Evolutionary conservation across 2,888 invertebrate species (phyloP), one percentile per base, ranked within the genome.

Genomic region (Rotaria macrura): DNA sequence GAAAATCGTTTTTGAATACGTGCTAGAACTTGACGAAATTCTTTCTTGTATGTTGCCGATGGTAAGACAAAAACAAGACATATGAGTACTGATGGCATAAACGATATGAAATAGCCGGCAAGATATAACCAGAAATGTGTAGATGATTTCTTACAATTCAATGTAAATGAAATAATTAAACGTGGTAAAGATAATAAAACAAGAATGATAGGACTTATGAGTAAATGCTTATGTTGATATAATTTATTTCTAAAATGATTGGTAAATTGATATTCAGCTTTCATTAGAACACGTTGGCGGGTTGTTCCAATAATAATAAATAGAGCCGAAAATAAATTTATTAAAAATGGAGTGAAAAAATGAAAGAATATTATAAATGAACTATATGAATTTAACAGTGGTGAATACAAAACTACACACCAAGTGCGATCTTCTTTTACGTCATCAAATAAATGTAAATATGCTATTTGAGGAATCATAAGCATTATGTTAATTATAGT

Each of bases 371-470:
- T 43, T 25, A 40, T 43, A 43, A 43, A 79, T 40, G 43, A n/a
- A 43, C 23, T 43, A n/a, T 79, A 43, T 5, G 25, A n/a, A 43
- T 79, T 25, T 79, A 79, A 79, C 10, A 25, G 43, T 79, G 23
- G 3, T 14, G 43, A 79, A 43, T 79, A 43, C 5, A 43, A n/a
- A n/a, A 79, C 12, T 1, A 79, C 43, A 79, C 79, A 79, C 79
- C 79, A 79, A 14, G 79, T 40, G n/a, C 43, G 79, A 12, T 43
- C 79, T 79, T 79, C 43, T n/a, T 43, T 79, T 40, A 43, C 1
- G 43, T 79, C 79, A 43, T 79, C 25, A 25, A 79, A 40, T 79
- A 79, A 79, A 43, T 43, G 10, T 79, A 79, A 79, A 79, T 79
- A 12, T 10, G n/a, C 25, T 43, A n/a, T 9, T 43, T 43, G 79